Conservation (phyloP, 2,888 invertebrate species). For the Pemphredon lugubris region DNA sequence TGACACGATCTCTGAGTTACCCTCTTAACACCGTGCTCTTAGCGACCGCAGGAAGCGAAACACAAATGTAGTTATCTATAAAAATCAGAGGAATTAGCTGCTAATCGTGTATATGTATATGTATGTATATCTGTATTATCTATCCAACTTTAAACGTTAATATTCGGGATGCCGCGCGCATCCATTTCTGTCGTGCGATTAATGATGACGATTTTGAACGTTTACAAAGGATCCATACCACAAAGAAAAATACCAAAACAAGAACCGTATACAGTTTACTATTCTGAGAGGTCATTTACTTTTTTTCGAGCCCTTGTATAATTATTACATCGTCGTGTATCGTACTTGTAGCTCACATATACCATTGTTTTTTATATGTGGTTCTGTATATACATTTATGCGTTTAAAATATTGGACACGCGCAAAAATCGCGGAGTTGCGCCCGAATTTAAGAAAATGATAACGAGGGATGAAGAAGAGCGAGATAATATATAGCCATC, state of each 20-base stretch:
- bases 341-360: slow-evolving; percentile 66
- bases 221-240: slow-evolving; percentile 58
- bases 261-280: slow-evolving; percentile 65
- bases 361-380: slow-evolving; percentile 69
- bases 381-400: slow-evolving; percentile 67
- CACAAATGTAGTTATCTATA: slow-evolving; percentile 65
- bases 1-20: slow-evolving; percentile 38
- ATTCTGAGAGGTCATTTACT: slow-evolving; percentile 67
- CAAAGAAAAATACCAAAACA: slow-evolving; percentile 62
- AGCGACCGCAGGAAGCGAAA: slow-evolving; percentile 62
- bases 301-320: slow-evolving; percentile 67
- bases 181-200: slow-evolving; percentile 71
- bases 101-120: slow-evolving; percentile 71
- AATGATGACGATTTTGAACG: slow-evolving; percentile 64
- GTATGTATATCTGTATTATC: slow-evolving; percentile 72
- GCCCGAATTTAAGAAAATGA: slow-evolving; percentile 44
- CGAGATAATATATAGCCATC: slow-evolving; percentile 41
- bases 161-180: slow-evolving; percentile 62
- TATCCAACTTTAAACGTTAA: slow-evolving; percentile 69
- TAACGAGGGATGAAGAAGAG: slow-evolving; percentile 14
- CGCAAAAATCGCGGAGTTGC: slow-evolving; percentile 57
- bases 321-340: slow-evolving; percentile 67
- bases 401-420: slow-evolving; percentile 61
- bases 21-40: slow-evolving; percentile 63
- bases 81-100: slow-evolving; percentile 71